Conservation (phyloP, 2,888 invertebrate genomes). For the Cantharis nigra region DNA sequence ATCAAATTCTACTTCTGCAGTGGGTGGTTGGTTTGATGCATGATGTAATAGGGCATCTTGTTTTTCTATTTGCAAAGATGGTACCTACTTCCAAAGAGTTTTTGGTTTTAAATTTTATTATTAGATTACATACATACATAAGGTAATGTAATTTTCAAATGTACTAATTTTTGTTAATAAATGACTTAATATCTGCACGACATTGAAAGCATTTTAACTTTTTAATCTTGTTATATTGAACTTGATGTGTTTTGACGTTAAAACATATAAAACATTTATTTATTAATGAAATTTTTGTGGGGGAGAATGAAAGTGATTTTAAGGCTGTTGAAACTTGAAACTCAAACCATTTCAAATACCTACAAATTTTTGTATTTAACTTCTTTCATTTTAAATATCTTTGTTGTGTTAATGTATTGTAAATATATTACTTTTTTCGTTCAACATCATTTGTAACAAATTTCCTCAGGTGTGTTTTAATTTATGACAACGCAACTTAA, state of each 20-base stretch:
- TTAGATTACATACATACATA: background rate
- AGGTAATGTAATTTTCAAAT: background rate
- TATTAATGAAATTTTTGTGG: background rate
- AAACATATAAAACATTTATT: constrained; percentile 4
- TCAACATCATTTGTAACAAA: background rate
- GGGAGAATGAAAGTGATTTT: constrained; percentile 1
- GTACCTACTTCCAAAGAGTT: background rate
- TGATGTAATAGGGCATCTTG: background rate
- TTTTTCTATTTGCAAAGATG: background rate
- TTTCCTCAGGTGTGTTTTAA: background rate
- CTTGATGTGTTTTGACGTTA: constrained; percentile 1
- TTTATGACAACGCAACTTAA: background rate
- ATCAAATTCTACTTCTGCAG: background rate
- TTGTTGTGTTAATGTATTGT: background rate
- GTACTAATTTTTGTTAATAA: background rate
- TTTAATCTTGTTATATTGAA: constrained; percentile 3
- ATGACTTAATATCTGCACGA: background rate
- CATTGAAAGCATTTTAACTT: constrained; percentile 3
- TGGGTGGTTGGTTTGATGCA: background rate
- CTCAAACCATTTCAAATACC: background rate
- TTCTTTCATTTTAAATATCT: background rate
- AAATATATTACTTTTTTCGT: background rate
- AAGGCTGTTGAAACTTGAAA: constrained; percentile 1
- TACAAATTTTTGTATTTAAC: background rate
- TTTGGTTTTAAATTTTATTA: background rate